These are phyloP conservation scores for Sialia sialis DNA, from an alignment of 2,113 vertebrate species.

Conservation along the genomic window DNA sequence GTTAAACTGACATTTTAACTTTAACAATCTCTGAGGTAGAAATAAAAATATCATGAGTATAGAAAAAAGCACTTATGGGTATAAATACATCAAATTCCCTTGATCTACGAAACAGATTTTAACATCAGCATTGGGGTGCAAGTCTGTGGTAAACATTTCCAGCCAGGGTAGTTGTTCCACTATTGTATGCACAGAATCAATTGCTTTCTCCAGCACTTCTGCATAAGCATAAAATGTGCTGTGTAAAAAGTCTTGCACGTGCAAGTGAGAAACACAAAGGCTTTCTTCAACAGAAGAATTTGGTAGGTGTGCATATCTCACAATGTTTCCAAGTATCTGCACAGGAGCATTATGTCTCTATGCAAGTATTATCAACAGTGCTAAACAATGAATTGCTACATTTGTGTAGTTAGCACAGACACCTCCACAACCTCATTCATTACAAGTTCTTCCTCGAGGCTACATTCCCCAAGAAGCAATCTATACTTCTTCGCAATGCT, in stretches of 20 bases:
- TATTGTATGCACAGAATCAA: background rate
- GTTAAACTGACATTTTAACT: background rate
- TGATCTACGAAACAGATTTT: background rate
- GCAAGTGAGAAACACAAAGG: background rate
- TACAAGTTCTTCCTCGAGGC: background rate
- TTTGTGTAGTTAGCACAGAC: background rate
- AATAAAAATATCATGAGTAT: background rate
- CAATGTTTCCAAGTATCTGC: background rate
- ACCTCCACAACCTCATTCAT: background rate
- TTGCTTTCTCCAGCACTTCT: background rate
- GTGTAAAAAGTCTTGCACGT: background rate
- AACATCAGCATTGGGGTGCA: background rate
- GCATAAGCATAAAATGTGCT: background rate
- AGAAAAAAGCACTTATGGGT: background rate
- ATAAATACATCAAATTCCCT: background rate
- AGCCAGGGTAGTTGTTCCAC: background rate
- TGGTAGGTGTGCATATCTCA: background rate
- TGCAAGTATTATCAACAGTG: background rate
- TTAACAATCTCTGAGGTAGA: background rate
- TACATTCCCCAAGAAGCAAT: background rate
- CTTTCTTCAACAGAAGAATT: background rate
- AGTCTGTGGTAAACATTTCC: background rate
- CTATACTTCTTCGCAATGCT: background rate
- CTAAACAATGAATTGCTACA: background rate
- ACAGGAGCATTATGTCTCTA: accelerated